Evolutionary conservation across 2,113 vertebrate species (phyloP).

Genomic region (Phycodurus eques): DNA sequence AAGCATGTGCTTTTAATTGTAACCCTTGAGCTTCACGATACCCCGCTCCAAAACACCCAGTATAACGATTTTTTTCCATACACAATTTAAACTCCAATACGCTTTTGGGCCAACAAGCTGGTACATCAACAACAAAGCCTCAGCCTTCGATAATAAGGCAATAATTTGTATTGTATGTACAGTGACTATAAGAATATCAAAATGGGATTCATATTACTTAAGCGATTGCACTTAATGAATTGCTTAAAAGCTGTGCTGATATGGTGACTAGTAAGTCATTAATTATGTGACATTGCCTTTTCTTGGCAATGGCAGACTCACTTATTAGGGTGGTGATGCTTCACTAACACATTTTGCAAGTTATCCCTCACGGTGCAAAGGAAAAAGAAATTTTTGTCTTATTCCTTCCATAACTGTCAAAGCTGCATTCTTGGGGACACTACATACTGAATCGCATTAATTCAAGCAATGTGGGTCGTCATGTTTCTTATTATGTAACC

Average conservation of each 20-base stretch:
- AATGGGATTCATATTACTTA: slow-evolving; percentile 58
- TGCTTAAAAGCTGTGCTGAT: slow-evolving; percentile 60
- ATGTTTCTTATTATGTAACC: not conserved
- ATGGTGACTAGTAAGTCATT: slow-evolving; percentile 62
- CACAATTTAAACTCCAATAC: slow-evolving; percentile 1
- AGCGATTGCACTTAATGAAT: slow-evolving; percentile 59
- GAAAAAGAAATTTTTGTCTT: slow-evolving; percentile 21
- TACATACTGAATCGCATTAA: not conserved
- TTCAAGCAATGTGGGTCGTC: slow-evolving; percentile 9
- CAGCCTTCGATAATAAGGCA: slow-evolving; percentile 4
- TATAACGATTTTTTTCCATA: slow-evolving; percentile 5
- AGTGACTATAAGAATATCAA: slow-evolving; percentile 23
- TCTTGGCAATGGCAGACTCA: slow-evolving; percentile 55
- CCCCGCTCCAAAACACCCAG: slow-evolving; percentile 26
- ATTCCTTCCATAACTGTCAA: slow-evolving; percentile 20
- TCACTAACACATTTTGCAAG: slow-evolving; percentile 66
- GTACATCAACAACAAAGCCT: not conserved
- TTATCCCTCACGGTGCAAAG: slow-evolving; percentile 43
- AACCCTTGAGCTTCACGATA: slow-evolving; percentile 41
- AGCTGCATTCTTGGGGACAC: slow-evolving; percentile 12
- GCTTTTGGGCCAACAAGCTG: not conserved
- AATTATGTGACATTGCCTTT: slow-evolving; percentile 67
- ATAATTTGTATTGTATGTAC: slow-evolving; percentile 28
- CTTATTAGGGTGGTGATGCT: slow-evolving; percentile 65
- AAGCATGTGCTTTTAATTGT: slow-evolving; percentile 50